Evolutionary conservation across 2,888 invertebrate genomes (phyloP).

Genomic region (Crioceris asparagi): DNA sequence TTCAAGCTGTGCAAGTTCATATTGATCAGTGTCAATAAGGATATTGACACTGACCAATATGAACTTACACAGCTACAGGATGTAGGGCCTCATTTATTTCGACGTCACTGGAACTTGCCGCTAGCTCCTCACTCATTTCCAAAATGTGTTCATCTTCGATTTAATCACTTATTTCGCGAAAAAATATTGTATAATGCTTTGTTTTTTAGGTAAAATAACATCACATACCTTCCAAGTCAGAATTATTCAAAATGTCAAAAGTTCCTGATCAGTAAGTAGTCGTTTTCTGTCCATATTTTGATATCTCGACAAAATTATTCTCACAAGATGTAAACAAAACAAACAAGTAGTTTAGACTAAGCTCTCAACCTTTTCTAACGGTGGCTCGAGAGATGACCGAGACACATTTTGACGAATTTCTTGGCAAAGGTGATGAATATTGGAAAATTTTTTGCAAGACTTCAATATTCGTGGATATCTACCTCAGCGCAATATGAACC

Average conservation of each 20-base stretch:
- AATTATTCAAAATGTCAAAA: too few species aligned
- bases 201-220: too few species aligned
- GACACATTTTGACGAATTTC: background rate
- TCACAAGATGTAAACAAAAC: background rate
- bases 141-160: constrained; percentile 3
- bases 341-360: background rate
- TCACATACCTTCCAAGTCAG: too few species aligned
- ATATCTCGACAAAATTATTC: background rate
- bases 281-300: background rate
- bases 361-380: background rate
- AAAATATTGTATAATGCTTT: background rate
- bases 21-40: too few species aligned
- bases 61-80: background rate
- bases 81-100: constrained; percentile 1
- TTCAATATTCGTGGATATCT: too few species aligned
- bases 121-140: constrained; percentile 1
- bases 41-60: too few species aligned
- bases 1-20: too few species aligned
- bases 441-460: background rate
- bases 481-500: too few species aligned
- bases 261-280: background rate
- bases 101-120: constrained; percentile 3
- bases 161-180: constrained; percentile 1
- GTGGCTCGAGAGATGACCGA: background rate
- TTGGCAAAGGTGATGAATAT: background rate